Conservation (phyloP, 1,140 invertebrate species). For the Prorops nasuta region DNA sequence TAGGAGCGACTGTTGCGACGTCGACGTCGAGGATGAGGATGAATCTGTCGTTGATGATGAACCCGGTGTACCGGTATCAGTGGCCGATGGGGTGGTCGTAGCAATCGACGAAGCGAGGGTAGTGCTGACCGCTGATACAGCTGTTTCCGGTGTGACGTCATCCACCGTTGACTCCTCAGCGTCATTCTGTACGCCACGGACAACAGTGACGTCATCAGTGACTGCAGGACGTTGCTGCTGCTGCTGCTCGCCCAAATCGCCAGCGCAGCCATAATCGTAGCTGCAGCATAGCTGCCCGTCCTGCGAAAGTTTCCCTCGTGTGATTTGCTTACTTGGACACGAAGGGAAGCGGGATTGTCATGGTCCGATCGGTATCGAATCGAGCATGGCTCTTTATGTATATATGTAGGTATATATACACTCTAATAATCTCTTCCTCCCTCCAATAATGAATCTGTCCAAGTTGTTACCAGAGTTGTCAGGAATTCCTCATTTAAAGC, state of each 20-base stretch:
- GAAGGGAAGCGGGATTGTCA: no score
- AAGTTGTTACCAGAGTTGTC: no score
- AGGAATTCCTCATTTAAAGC: no score
- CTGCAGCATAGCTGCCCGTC: constrained; percentile 64
- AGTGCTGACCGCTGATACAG: constrained; percentile 45
- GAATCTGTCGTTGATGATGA: constrained; percentile 9
- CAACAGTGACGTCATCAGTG: constrained; percentile 23
- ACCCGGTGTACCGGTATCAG: neutral
- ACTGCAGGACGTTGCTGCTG: constrained; percentile 28
- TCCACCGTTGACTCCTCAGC: constrained; percentile 33
- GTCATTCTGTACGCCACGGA: constrained; percentile 25
- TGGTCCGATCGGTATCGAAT: no score
- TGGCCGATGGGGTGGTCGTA: constrained; percentile 10
- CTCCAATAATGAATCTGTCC: no score
- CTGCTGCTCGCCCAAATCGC: constrained; percentile 41
- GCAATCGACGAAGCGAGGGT: constrained; percentile 18
- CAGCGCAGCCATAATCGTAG: constrained; percentile 63
- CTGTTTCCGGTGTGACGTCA: constrained; percentile 44
- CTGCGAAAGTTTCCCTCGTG: constrained; percentile 46
- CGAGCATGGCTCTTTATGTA: no score
- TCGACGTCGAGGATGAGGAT: constrained; percentile 5
- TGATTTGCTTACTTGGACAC: no score
- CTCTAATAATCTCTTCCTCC: no score
- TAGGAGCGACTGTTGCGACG: neutral
- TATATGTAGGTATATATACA: no score